Conservation (phyloP, 2,888 invertebrate genomes). For the Thyatira batis region DNA sequence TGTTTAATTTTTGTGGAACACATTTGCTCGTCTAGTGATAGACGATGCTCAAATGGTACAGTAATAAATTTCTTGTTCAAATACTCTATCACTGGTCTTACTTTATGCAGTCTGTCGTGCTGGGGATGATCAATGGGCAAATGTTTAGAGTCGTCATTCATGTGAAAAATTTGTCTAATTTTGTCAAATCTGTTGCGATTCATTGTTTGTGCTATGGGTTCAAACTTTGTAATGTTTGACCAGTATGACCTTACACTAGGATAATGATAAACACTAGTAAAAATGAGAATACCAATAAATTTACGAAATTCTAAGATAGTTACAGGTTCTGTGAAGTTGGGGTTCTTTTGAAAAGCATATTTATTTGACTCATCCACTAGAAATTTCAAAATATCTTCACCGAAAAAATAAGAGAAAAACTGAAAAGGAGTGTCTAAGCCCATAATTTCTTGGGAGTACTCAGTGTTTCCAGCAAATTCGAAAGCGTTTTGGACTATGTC, state of each 20-base stretch:
- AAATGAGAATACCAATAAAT: constrained; percentile 37
- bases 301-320: constrained; percentile 36
- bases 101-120: constrained; percentile 36
- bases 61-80: constrained; percentile 20
- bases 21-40: constrained; percentile 21
- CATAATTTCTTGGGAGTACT: constrained; percentile 38
- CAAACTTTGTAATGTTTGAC: constrained; percentile 20
- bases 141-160: constrained; percentile 31
- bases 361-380: constrained; percentile 31
- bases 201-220: constrained; percentile 24
- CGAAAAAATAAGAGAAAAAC: constrained; percentile 40
- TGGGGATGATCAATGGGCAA: constrained; percentile 26
- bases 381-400: constrained; percentile 33
- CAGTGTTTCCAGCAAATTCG: constrained; percentile 33
- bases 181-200: constrained; percentile 35
- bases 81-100: constrained; percentile 36
- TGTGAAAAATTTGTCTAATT: constrained; percentile 30
- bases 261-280: constrained; percentile 24
- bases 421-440: constrained; percentile 37
- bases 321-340: constrained; percentile 35
- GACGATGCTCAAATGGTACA: constrained; percentile 16
- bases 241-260: constrained; percentile 35
- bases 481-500: constrained; percentile 36
- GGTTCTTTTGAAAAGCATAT: constrained; percentile 33
- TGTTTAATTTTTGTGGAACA: constrained; percentile 20